A percentile compares a stretch with the other conserved stretches of the same genome.
These are phyloP conservation scores for Ommatoiulus sabulosus DNA, from an alignment of 2,888 invertebrate genomes.

Conservation along the genomic window DNA sequence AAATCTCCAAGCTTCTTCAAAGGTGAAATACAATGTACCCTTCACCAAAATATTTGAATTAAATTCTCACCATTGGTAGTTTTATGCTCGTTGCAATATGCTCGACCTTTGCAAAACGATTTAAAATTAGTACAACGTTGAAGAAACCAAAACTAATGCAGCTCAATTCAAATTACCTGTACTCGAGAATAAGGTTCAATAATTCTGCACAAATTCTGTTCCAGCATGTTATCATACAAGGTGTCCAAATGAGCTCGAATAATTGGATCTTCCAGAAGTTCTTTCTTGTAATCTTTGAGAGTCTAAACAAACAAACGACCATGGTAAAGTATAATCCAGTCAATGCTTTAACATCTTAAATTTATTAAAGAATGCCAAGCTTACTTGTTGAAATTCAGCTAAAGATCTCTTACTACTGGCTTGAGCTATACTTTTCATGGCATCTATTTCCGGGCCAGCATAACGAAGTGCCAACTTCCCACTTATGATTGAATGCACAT, in stretches of 20 bases:
- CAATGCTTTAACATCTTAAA: not conserved
- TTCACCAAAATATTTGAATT: not conserved
- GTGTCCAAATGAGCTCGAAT: slow-evolving; percentile 97
- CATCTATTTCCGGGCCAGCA: slow-evolving; percentile 94
- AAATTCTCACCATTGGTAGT: slow-evolving; percentile 72
- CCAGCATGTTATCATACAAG: slow-evolving; percentile 97
- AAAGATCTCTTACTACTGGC: slow-evolving; percentile 97
- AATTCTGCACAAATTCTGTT: slow-evolving; percentile 98
- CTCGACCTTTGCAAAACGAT: slow-evolving; percentile 68
- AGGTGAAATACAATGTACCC: too few relatives aligned
- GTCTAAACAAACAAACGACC: slow-evolving; percentile 70
- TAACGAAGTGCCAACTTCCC: slow-evolving; percentile 98
- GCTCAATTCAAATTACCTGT: slow-evolving; percentile 72
- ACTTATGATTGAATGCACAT: slow-evolving; percentile 93
- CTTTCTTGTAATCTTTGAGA: slow-evolving; percentile 85
- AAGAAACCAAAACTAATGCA: slow-evolving; percentile 49
- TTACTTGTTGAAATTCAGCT: slow-evolving; percentile 87
- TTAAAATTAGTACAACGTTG: not conserved
- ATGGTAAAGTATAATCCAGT: not conserved
- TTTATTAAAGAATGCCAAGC: not conserved
- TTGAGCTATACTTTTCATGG: slow-evolving; percentile 96
- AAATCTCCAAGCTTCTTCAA: not conserved
- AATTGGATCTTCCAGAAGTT: slow-evolving; percentile 95
- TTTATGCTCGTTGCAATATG: slow-evolving; percentile 93
- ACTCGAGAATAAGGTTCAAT: slow-evolving; percentile 99